Conservation (phyloP, 2,888 invertebrate genomes). For the Machimus atricapillus region DNA sequence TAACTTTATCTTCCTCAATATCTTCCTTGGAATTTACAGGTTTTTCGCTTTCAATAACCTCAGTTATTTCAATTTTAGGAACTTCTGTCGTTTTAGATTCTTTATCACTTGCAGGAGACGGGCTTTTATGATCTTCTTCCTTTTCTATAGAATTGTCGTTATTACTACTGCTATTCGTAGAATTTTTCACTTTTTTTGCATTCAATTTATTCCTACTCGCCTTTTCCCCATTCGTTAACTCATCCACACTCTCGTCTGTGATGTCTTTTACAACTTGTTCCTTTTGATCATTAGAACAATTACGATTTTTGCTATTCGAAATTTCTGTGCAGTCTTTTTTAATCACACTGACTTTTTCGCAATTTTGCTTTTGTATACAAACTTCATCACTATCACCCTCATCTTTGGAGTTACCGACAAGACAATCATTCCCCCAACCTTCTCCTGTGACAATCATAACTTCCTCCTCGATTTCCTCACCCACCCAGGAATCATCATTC, state of each 20-base stretch:
- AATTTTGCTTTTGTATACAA: conserved; percentile 64
- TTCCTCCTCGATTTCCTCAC: conserved; percentile 78
- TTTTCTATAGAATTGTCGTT: conserved; percentile 20
- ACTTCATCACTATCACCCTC: conserved; percentile 54
- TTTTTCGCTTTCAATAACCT: background rate
- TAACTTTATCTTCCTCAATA: background rate
- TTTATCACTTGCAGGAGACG: conserved; percentile 37
- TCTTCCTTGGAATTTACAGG: background rate
- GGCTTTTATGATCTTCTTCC: background rate
- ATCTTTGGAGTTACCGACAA: conserved; percentile 72
- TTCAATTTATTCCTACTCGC: background rate
- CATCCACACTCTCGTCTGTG: background rate
- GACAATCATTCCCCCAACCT: conserved; percentile 72
- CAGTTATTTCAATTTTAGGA: conserved; percentile 29
- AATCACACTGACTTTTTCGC: conserved; percentile 61
- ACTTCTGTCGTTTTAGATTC: background rate
- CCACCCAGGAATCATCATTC: conserved; percentile 59
- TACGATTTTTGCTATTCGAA: background rate
- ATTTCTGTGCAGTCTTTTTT: conserved; percentile 49
- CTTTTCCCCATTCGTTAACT: conserved; percentile 46
- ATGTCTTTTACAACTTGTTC: conserved; percentile 34
- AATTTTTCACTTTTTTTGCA: background rate
- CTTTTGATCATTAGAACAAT: background rate
- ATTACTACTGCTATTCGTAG: conserved; percentile 26
- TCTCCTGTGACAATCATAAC: conserved; percentile 74